Conservation (phyloP, 2,888 invertebrate genomes). For the Acronicta alni region DNA sequence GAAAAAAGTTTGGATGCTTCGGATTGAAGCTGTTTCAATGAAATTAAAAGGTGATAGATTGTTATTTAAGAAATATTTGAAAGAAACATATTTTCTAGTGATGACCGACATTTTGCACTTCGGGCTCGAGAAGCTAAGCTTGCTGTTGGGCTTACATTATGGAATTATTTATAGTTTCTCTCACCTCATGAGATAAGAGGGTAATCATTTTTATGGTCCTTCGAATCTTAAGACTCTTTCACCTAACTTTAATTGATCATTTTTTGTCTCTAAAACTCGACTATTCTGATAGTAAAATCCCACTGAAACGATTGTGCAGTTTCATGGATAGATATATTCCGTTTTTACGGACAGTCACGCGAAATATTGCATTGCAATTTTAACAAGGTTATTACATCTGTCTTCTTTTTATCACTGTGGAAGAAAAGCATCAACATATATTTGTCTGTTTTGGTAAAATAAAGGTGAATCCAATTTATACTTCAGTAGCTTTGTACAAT, state of each 20-base stretch:
- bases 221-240: constrained; percentile 1
- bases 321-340: neutral
- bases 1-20: constrained; percentile 68
- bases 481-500: constrained; percentile 41
- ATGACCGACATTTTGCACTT: constrained; percentile 14
- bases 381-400: neutral
- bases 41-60: constrained; percentile 69
- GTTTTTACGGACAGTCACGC: neutral
- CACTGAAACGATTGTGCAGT: too few species aligned
- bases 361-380: neutral
- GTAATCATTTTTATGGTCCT: constrained; percentile 5
- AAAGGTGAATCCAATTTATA: constrained; percentile 46
- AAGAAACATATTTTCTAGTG: constrained; percentile 5
- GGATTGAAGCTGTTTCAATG: constrained; percentile 64
- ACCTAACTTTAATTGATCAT: constrained; percentile 14
- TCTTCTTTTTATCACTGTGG: constrained; percentile 20
- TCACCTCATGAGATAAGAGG: too few species aligned
- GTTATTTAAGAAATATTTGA: constrained; percentile 22
- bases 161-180: neutral
- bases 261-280: too few species aligned
- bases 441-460: constrained; percentile 44
- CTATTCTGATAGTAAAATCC: too few species aligned
- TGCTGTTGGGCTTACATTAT: neutral
- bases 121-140: neutral
- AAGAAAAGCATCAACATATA: constrained; percentile 28